phyloP scores from a whole-genome alignment of 1,140 invertebrate species.

The Rhyzopertha dominica region DNA sequence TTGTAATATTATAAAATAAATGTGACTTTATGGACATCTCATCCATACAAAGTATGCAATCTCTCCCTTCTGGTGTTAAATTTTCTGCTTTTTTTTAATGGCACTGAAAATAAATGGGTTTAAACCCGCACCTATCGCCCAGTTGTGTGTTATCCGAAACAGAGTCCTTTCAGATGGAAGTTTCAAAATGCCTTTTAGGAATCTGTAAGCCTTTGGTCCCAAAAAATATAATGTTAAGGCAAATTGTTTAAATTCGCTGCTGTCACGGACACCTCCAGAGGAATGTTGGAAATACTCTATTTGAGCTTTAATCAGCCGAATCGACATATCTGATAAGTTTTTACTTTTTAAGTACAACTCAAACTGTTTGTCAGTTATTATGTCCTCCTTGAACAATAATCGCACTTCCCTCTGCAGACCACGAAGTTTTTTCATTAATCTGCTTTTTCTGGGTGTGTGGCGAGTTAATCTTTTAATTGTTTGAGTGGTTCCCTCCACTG shows the following conservation, averaged over 20 bases:
- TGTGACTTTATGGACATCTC: constrained; percentile 9
- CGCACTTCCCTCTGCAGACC: no score
- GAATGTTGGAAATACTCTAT: no score
- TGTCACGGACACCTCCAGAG: no score
- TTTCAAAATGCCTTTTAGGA: not conserved
- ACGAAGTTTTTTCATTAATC: no score
- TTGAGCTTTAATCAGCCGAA: no score
- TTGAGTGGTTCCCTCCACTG: no score
- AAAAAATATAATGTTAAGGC: constrained; percentile 8
- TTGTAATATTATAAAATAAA: constrained; percentile 7
- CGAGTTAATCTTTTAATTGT: no score
- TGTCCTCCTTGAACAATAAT: no score
- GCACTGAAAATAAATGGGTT: not conserved
- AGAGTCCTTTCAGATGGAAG: constrained; percentile 4
- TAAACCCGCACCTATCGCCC: constrained; percentile 2
- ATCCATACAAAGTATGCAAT: constrained; percentile 12
- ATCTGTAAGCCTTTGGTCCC: constrained; percentile 5
- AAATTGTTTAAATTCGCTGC: constrained; percentile 13
- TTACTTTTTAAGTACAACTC: no score
- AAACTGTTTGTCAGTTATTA: no score
- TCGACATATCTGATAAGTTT: no score
- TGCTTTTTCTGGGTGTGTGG: no score
- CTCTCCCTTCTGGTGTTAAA: not conserved
- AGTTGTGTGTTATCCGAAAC: not conserved
- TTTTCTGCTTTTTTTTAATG: not conserved